Evolutionary conservation across 1,140 invertebrate species (phyloP), one percentile per base, ranked within the genome.

Genomic region (Euwallacea similis): DNA sequence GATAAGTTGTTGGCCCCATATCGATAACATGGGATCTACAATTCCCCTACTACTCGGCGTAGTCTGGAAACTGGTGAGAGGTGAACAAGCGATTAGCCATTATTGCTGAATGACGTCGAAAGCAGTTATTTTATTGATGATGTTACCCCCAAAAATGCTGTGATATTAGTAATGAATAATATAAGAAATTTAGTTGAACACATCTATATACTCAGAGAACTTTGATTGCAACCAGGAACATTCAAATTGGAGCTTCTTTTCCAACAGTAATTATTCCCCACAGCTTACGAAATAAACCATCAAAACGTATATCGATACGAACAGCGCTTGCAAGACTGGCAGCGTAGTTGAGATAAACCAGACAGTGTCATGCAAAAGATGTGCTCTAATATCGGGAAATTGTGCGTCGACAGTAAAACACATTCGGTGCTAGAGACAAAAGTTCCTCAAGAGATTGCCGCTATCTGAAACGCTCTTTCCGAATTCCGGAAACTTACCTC

Each of bases 1-100:
- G 89, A 95, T 94, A 87, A 95, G 91, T 90, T 95, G 94, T 87
- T 96, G 93, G 85, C 93, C 94, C 94, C 94, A 96, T 88, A 96
- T 96, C 86, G 91, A 93, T 85, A 96, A 92, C 93, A 96, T 95
- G 86, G 93, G 94, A 88, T 96, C 93, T 90, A 95, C 92, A 89
- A 95, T 94, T 87, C 93, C 93, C 86, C 93, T 91, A 90, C 94
- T 94, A 86, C 86, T 87, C 84, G 89, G 91, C 90, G 93, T 65
- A 94, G 64, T 71, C 71, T 73, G 71, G 59, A 73, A 73, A 73
- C 91, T 95, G 93, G 91, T 94, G 95, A 91, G 93, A 95, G 90
- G 84, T 76, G 81, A 80, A 81, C 76, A 79, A 76, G 76, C 77
- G 70, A 79, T 80, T 80, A 80, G 79, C 79, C 75, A 76, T 73